Base-by-base conservation (phyloP, 2,888 invertebrate species). In the Stictocephala bisonia region DNA sequence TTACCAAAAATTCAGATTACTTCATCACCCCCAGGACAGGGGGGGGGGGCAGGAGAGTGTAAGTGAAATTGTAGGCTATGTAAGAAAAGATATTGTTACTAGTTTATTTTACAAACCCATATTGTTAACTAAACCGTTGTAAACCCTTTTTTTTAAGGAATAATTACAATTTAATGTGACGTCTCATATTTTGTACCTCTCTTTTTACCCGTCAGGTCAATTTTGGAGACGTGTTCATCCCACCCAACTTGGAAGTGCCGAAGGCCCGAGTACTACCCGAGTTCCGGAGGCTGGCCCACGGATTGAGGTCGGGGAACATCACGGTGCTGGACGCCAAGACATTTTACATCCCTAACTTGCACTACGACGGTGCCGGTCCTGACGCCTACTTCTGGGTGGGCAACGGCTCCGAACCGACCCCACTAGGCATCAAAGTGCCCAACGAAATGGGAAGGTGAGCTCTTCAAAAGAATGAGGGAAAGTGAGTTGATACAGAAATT, bases 341-440 rank as follows among this genome's bases (percentile, higher is more conserved):
- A 0, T 92, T 96, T 84, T 93, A 93, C 84, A 95, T 96, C 78
- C 95, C 96, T 6, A 95, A 96, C 85, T 85, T 96, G 79, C 95
- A 95, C 81, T 96, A 96, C 82, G 96, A 96, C 80, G 96, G 96
- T 29, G 93, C 91, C 0, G 96, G 95, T 0, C 95, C 95, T 0
- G 96, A 96, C 82, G 95, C 96, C 0, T 96, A 94, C 84, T 96
- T 96, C 85, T 95, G 94, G 93, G 95, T 95, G n/a, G 96, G 96
- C 15, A 95, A 91, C 80, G 96, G 95, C 3, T 86, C 90, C 0
- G 92, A 93, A 78, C 95, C 95, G 0, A 90, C 89, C 80, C 87
- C 91, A 18, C 90, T 91, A 84, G 96, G 96, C 27, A 90, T 91
- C 79, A 96, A 95, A 87, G 93, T 95, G 0, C 95, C 96, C 64